These are phyloP conservation scores for Metallyticus violacea DNA, from an alignment of 2,888 invertebrate genomes.

Conservation along the genomic window DNA sequence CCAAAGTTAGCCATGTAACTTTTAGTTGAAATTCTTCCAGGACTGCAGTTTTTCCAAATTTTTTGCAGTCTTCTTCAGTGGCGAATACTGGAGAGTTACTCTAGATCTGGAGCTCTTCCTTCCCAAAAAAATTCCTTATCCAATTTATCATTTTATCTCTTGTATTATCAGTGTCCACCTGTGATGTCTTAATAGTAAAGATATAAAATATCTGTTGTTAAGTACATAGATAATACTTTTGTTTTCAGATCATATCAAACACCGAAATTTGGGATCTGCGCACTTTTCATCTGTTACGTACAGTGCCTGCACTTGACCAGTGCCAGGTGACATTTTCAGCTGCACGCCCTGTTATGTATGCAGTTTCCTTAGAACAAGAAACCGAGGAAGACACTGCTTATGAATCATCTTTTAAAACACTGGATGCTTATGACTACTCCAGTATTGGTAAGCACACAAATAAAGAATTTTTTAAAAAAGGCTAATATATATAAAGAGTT, in stretches of 20 bases:
- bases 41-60: too few species aligned
- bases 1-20: too few species aligned
- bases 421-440: slow-evolving; percentile 91
- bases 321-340: slow-evolving; percentile 88
- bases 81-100: too few species aligned
- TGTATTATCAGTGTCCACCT: too few species aligned
- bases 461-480: too few species aligned
- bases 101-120: too few species aligned
- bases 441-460: slow-evolving; percentile 69
- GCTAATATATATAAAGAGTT: too few species aligned
- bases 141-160: too few species aligned
- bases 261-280: slow-evolving; percentile 98
- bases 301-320: slow-evolving; percentile 90
- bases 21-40: too few species aligned
- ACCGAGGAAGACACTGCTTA: slow-evolving; percentile 65
- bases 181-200: too few species aligned
- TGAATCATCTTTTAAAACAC: slow-evolving; percentile 90
- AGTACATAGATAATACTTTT: background rate
- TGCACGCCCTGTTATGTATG: slow-evolving; percentile 83
- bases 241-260: slow-evolving; percentile 81
- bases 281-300: slow-evolving; percentile 89
- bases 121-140: too few species aligned
- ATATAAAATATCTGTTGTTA: background rate
- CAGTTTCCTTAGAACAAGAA: slow-evolving; percentile 74
- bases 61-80: too few species aligned